Conservation (phyloP, 1,140 invertebrate genomes). For the Oncopeltus fasciatus region DNA sequence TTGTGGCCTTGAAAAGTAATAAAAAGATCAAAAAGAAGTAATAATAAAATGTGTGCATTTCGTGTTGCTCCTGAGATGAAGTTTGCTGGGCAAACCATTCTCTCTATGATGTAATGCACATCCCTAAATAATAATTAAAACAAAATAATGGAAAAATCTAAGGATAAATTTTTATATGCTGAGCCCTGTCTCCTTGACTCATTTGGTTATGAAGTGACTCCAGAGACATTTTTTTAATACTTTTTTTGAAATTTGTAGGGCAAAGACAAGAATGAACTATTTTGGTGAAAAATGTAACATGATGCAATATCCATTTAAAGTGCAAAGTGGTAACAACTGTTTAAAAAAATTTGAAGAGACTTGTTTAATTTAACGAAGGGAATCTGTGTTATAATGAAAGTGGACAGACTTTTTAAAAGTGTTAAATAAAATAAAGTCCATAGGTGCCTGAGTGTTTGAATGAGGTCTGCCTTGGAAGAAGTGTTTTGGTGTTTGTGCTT, state of each 20-base stretch:
- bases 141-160: background rate
- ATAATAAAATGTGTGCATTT: slow-evolving; percentile 2
- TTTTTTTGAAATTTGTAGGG: background rate
- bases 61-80: background rate
- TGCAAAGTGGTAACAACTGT: slow-evolving; percentile 9
- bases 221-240: slow-evolving; percentile 4
- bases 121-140: slow-evolving; percentile 5
- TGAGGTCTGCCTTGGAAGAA: slow-evolving; percentile 12
- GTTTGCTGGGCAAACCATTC: slow-evolving; percentile 17
- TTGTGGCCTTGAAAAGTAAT: slow-evolving; percentile 15
- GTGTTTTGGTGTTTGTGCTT: slow-evolving; percentile 12
- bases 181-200: background rate
- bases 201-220: background rate
- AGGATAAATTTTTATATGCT: slow-evolving; percentile 6
- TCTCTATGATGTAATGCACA: background rate
- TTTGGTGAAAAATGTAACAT: slow-evolving; percentile 15
- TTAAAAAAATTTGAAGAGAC: slow-evolving; percentile 1
- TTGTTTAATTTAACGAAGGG: slow-evolving; percentile 1
- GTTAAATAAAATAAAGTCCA: slow-evolving; percentile 8
- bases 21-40: background rate
- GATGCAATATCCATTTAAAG: slow-evolving; percentile 12
- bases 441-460: slow-evolving; percentile 15
- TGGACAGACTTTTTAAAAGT: slow-evolving; percentile 11
- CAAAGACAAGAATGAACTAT: background rate
- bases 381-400: slow-evolving; percentile 3